Conservation (phyloP, 2,113 vertebrate species). For the Crotalus horridus region DNA sequence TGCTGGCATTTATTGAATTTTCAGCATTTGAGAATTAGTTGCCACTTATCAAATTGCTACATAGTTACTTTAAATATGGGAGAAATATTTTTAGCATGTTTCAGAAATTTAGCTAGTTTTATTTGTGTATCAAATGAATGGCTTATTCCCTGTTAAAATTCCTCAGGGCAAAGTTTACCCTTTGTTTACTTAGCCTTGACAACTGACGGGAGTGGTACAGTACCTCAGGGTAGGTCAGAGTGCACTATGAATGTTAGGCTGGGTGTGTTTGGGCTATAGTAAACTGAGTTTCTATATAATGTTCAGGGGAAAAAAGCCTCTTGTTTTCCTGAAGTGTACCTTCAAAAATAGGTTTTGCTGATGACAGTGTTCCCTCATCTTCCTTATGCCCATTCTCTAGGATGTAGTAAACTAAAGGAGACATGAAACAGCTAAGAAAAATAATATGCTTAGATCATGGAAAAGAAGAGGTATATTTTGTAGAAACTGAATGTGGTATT, state of each 20-base stretch:
- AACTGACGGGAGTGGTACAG: slow-evolving; percentile 33
- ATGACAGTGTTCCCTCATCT: background rate
- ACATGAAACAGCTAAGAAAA: background rate
- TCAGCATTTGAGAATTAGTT: background rate
- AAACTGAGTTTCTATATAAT: background rate
- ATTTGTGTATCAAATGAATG: slow-evolving; percentile 9
- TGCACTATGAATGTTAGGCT: background rate
- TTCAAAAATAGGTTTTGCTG: background rate
- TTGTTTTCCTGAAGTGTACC: background rate
- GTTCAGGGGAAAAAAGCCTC: slow-evolving; percentile 6
- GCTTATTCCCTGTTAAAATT: slow-evolving; percentile 30
- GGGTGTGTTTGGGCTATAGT: background rate
- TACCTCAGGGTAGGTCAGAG: slow-evolving; percentile 7
- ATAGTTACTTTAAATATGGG: background rate
- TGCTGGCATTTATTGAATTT: background rate
- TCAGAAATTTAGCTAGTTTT: background rate
- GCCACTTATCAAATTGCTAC: background rate
- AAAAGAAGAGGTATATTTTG: background rate
- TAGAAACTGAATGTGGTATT: background rate
- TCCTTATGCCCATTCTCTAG: background rate
- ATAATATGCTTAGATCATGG: background rate
- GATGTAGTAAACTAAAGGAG: background rate
- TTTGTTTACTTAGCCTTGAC: slow-evolving; percentile 57
- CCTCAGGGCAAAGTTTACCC: slow-evolving; percentile 56
- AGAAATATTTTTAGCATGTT: background rate